Base-by-base conservation (phyloP, 1,140 invertebrate genomes). In the Aphis craccivora region DNA sequence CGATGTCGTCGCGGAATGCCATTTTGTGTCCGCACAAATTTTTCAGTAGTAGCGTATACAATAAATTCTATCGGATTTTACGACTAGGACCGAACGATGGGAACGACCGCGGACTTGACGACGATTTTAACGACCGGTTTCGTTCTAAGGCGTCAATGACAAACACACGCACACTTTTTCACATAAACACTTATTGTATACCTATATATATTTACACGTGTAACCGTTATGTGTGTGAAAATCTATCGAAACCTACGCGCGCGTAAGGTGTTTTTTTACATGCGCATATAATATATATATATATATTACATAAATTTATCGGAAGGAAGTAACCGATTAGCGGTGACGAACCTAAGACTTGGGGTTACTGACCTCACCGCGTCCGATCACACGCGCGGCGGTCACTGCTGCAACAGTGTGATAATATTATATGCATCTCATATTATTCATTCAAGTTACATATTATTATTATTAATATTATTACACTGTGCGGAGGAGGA, bases 261-360 rank as follows among this genome's bases (percentile, higher is more conserved):
- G 8, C 43, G 84, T 25, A 23, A 87, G 45, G 43, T n/a, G 87
- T 35, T 88, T 88, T 87, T 88, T 51, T 53, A 30, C 81, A 23
- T 37, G 3, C 2, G 8, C 4, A 40, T 84, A 84, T 76, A 76
- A n/a, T 40, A 20, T 51, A 51, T 20, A 51, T 18, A 51, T 51
- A 51, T 51, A 25, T 84, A 22, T 84, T 37, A 43, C 23, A 86
- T 86, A 45, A 30, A 43, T 45, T n/a, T 14, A 48, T 89, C 90
- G 90, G 55, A 91, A 90, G 89, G 89, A 90, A 76, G 55, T 43
- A 20, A 88, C 48, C 87, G 87, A 88, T 88, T 88, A 51, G 48
- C 45, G 30, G 45, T 48, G 45, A 88, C 87, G 43, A n/a, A 87
- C 86, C n/a, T 45, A 83, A 83, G 37, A 83, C 81, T 35, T 7